Evolutionary conservation across 2,113 vertebrate genomes (phyloP).

Genomic region (Pan paniscus): DNA sequence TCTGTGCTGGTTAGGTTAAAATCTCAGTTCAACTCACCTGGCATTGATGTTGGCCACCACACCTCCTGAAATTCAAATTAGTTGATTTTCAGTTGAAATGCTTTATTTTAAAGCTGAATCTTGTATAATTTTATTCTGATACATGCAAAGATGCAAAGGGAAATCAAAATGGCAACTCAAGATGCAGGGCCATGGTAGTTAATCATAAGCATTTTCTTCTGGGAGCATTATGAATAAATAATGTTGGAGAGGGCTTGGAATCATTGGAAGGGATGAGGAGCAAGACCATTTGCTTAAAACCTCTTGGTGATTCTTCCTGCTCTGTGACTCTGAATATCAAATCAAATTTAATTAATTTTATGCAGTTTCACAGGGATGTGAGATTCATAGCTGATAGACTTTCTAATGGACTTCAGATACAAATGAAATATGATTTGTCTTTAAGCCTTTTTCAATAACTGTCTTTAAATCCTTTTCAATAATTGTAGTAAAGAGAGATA

Average conservation of each 20-base stretch:
- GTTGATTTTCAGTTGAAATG: slow-evolving; percentile 33
- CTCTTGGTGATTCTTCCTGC: slow-evolving; percentile 36
- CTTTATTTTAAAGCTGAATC: slow-evolving; percentile 45
- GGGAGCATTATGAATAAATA: background rate
- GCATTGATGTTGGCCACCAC: background rate
- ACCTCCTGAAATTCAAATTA: background rate
- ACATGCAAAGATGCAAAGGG: background rate
- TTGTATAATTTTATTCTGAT: slow-evolving; percentile 20
- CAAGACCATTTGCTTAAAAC: background rate
- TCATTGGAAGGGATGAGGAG: background rate
- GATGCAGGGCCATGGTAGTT: background rate
- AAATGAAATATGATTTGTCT: slow-evolving; percentile 40
- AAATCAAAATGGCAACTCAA: background rate
- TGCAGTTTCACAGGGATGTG: background rate
- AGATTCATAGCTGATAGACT: slow-evolving; percentile 11
- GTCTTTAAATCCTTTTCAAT: slow-evolving; percentile 7
- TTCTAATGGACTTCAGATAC: slow-evolving; percentile 47
- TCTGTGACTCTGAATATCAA: background rate
- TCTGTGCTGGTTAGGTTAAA: background rate
- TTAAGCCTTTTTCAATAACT: background rate
- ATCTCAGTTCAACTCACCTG: background rate
- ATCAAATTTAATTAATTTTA: slow-evolving; percentile 52
- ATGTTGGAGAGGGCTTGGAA: background rate
- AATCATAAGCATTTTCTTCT: background rate
- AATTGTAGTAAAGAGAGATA: background rate